Base-by-base conservation (phyloP, 2,113 vertebrate species). In the Sinocyclocheilus grahami region DNA sequence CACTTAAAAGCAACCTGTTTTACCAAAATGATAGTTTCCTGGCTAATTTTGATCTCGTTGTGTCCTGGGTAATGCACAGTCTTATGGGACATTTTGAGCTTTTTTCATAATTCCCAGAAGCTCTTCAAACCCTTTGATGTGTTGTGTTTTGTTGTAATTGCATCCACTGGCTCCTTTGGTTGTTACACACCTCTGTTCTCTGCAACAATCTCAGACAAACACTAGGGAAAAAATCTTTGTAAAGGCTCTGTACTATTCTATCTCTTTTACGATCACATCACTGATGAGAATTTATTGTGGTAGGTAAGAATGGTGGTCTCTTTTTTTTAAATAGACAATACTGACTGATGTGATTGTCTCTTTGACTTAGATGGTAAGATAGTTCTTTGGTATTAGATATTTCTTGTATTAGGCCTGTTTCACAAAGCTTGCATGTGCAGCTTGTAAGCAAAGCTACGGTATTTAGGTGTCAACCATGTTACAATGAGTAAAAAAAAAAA, bases 111-210 rank as follows among this genome's bases (percentile, higher is more conserved):
- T 37, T 20, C 30, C 30, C 27, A 69, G 58, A 78, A 46, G 72
- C 81, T 78, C 86, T 89, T 37, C 60, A 87, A 63, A 71, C 14
- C 20, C 79, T 89, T 85, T 89, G 76, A 86, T 87, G 62, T 86
- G 58, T 67, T 79, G 12, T 58, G 78, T 86, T 84, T 77, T 80
- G 65, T 86, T 81, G 48, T 90, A 89, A 90, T 92, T 88, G 77
- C 69, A 89, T 82, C 76, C 88, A 85, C 83, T 88, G 42, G 71
- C 86, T 90, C 74, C 4, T 74, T 18, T 80, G 58, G 82, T 51
- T 83, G 69, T 86, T n/a, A 7, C 58, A 69, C 55, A 7, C 63
- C 82, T 42, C 46, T 58, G 11, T 79, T 46, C 30, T 55, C 22
- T n/a, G 6, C 22, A 37, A 51, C 16, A 51, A 65, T 30, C 30